Evolutionary conservation across 35 echinoderm and acorn worm genomes (phyloP).

Genomic region (Hemicentrotus pulcherrimus): DNA sequence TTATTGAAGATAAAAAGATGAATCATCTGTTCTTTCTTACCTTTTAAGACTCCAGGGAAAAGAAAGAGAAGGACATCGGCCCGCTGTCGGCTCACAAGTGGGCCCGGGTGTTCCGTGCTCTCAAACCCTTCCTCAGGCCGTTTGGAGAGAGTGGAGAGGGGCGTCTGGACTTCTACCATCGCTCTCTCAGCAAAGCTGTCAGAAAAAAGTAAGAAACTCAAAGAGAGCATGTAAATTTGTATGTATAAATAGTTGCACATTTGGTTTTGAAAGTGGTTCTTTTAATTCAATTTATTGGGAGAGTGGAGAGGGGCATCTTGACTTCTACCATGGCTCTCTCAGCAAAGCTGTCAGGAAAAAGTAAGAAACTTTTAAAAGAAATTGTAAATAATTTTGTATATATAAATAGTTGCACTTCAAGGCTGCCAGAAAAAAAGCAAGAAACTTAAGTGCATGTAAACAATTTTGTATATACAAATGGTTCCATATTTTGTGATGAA

Average conservation of each 20-base stretch:
- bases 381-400: no score
- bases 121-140: constrained; percentile 83
- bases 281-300: no score
- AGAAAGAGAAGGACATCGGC: constrained; percentile 55
- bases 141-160: constrained; percentile 97
- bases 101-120: constrained; percentile 82
- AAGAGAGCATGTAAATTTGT: no score
- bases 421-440: constrained; percentile 45
- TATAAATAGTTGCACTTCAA: neutral
- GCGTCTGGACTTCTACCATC: constrained; percentile 94
- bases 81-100: constrained; percentile 79
- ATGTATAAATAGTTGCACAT: no score
- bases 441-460: neutral
- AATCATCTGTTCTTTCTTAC: neutral
- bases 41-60: constrained; percentile 43
- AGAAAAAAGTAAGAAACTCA: constrained; percentile 66
- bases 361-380: neutral
- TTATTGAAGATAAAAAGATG: neutral
- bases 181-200: constrained; percentile 94
- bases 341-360: constrained; percentile 56
- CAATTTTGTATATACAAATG: no score
- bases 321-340: constrained; percentile 86
- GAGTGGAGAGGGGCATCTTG: constrained; percentile 83
- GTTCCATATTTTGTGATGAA: no score
- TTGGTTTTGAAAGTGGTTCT: constrained; percentile 61